These are phyloP conservation scores for Coryphaenoides rupestris DNA, from an alignment of 2,113 vertebrate species.

Conservation along the genomic window DNA sequence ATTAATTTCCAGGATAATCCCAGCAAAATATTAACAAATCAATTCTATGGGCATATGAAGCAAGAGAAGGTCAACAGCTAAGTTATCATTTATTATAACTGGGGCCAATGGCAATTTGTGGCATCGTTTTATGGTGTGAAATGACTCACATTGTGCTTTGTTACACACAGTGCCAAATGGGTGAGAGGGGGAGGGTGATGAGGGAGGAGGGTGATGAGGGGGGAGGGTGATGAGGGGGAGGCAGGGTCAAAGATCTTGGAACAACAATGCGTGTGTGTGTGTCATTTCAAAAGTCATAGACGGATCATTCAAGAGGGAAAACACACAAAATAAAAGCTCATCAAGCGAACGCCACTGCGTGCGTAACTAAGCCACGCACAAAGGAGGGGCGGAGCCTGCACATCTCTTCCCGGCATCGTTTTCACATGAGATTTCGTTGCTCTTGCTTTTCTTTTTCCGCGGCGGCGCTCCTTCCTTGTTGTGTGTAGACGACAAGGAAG, in stretches of 20 bases:
- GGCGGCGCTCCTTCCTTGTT: too few relatives aligned
- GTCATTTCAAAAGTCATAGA: background rate
- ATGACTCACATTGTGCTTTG: conserved; percentile 21
- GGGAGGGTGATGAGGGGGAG: too few relatives aligned
- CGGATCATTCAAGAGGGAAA: too few relatives aligned
- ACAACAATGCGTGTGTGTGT: conserved; percentile 4
- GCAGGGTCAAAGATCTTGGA: background rate
- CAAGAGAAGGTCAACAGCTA: background rate
- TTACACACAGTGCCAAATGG: conserved; percentile 14
- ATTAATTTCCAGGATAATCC: too few relatives aligned
- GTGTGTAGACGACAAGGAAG: too few relatives aligned
- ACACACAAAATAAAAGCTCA: too few relatives aligned
- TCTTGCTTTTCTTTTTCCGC: too few relatives aligned
- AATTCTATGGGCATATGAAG: too few relatives aligned
- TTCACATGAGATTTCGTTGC: too few relatives aligned
- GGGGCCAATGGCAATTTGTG: background rate
- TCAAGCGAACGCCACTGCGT: background rate
- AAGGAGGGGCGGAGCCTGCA: background rate
- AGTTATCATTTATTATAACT: background rate
- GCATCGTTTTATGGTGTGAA: background rate
- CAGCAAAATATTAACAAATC: background rate
- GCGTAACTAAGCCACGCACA: too few relatives aligned
- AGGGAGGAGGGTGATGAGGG: conserved; percentile 27
- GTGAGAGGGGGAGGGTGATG: conserved; percentile 35
- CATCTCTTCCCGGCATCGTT: too few relatives aligned